A percentile compares a stretch with the other conserved stretches of the same genome.
Conservation (phyloP, 2,797 vertebrate genomes). For the Sebastes ruberrimus region DNA sequence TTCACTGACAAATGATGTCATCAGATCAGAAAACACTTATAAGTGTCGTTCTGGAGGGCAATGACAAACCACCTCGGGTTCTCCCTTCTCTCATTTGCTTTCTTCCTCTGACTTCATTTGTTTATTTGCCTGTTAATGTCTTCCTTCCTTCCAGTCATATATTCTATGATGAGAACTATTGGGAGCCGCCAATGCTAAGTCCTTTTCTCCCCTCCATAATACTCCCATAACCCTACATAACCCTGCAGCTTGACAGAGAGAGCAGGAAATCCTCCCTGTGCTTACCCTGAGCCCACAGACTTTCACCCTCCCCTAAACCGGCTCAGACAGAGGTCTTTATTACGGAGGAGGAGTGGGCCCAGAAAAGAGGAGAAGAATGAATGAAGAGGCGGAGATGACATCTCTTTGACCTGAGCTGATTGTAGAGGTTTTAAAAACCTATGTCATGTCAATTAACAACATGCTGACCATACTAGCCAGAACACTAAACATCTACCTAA, state of each 20-base stretch:
- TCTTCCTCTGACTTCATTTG: conserved; percentile 13
- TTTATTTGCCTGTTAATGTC: conserved; percentile 23
- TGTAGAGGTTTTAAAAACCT: not conserved
- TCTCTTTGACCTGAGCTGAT: conserved; percentile 29
- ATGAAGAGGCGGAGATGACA: conserved; percentile 33
- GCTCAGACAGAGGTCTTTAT: conserved; percentile 78
- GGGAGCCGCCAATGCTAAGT: conserved; percentile 41
- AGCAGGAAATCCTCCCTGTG: conserved; percentile 73
- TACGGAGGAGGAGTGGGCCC: conserved; percentile 49
- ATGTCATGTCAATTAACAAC: conserved; percentile 7
- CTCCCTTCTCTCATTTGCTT: not conserved
- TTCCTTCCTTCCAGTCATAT: not conserved
- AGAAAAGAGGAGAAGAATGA: conserved; percentile 38
- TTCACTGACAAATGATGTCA: not conserved
- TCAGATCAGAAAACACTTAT: not conserved
- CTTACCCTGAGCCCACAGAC: conserved; percentile 73
- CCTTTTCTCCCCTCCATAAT: conserved; percentile 60
- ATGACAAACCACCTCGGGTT: not conserved
- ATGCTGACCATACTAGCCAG: not conserved
- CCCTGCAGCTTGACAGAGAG: conserved; percentile 68
- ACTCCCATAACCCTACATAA: conserved; percentile 70
- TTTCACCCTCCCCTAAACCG: conserved; percentile 62
- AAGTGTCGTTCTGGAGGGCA: not conserved
- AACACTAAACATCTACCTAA: not conserved
- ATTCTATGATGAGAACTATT: conserved; percentile 55